These are phyloP conservation scores for Alaudala cheleensis DNA, from an alignment of 2,113 vertebrate genomes.

Conservation along the genomic window DNA sequence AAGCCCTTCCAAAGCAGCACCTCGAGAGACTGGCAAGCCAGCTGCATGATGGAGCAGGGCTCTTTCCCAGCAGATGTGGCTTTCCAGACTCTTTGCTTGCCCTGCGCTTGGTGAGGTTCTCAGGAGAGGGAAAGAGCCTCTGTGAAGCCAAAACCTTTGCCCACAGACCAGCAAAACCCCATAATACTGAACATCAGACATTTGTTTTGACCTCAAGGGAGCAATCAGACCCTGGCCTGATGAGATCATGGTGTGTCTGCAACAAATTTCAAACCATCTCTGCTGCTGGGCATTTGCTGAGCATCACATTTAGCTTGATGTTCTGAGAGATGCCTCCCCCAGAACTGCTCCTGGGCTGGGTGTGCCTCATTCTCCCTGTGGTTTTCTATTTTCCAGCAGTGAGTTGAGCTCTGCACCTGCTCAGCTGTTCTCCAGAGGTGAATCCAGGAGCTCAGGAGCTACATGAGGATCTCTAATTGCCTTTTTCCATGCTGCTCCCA, in stretches of 20 bases:
- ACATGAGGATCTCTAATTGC: not conserved
- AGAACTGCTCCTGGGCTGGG: fast-evolving
- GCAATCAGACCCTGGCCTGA: not conserved
- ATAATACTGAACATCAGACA: not conserved
- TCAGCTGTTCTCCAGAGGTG: not conserved
- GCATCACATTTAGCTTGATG: not conserved
- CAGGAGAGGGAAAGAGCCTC: not conserved
- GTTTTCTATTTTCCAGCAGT: not conserved
- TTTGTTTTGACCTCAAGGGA: not conserved
- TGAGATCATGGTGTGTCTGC: not conserved
- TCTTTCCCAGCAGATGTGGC: not conserved
- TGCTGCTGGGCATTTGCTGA: not conserved
- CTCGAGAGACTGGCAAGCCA: not conserved
- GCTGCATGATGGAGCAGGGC: not conserved
- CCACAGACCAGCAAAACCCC: not conserved
- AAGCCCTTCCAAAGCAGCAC: not conserved
- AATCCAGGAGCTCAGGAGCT: not conserved
- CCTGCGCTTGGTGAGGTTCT: not conserved
- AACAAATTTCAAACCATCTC: not conserved
- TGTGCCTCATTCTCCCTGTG: fast-evolving
- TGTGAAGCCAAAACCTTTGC: not conserved
- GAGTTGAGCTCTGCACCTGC: not conserved
- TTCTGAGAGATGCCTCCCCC: not conserved
- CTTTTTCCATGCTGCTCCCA: not conserved
- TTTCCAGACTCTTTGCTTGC: not conserved